Percentiles rank a stretch among this genome's conserved stretches.
phyloP scores from a whole-genome alignment of 2,888 invertebrate species.

The Cantharis lateralis region DNA sequence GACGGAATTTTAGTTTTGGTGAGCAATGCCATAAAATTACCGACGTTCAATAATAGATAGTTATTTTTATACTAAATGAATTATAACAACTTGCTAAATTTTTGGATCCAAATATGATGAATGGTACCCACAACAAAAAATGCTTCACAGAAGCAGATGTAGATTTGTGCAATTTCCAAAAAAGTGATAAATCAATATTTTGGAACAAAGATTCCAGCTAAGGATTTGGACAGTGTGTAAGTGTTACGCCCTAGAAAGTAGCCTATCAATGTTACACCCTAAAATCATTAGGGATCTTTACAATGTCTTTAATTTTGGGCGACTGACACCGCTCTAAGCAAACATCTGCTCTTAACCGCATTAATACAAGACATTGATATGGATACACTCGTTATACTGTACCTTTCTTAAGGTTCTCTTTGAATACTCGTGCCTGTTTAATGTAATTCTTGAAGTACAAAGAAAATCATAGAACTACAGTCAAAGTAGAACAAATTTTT shows the following conservation, averaged over 20 bases:
- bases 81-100: background rate
- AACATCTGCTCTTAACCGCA: constrained; percentile 32
- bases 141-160: background rate
- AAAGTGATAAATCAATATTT: background rate
- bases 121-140: background rate
- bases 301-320: constrained; percentile 22
- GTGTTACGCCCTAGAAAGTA: constrained; percentile 18
- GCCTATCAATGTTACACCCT: constrained; percentile 14
- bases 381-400: constrained; percentile 24
- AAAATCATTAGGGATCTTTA: constrained; percentile 19
- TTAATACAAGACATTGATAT: constrained; percentile 29
- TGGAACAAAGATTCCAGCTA: background rate
- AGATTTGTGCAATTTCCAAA: background rate
- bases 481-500: background rate
- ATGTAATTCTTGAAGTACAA: constrained; percentile 1
- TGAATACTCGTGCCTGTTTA: constrained; percentile 16
- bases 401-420: constrained; percentile 1
- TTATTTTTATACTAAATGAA: background rate
- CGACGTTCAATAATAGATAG: background rate
- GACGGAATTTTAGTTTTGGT: background rate
- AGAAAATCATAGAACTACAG: background rate
- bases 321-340: constrained; percentile 8
- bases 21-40: background rate
- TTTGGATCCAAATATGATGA: background rate
- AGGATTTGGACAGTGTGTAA: background rate